A percentile compares a stretch with the other conserved stretches of the same genome.
These are phyloP conservation scores for Myiozetetes cayanensis DNA, from an alignment of 2,113 vertebrate species.

Conservation along the genomic window DNA sequence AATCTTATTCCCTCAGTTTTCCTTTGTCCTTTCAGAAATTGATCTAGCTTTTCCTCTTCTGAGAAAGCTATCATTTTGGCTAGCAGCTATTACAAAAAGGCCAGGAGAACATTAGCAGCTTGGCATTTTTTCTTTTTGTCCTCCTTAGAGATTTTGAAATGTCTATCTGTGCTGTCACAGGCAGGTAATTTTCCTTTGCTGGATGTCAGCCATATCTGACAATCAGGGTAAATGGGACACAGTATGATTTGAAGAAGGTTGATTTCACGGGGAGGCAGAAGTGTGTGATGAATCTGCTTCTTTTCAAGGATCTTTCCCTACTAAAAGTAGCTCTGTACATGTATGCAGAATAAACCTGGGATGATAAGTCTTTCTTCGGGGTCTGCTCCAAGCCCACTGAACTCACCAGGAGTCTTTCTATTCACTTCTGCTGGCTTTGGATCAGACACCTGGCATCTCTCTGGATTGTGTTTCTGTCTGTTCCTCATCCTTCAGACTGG, in stretches of 20 bases:
- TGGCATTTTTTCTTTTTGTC: background rate
- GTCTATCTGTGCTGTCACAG: background rate
- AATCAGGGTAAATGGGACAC: background rate
- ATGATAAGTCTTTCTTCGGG: slow-evolving; percentile 15
- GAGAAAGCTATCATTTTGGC: background rate
- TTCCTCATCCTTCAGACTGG: slow-evolving; percentile 33
- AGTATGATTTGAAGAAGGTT: background rate
- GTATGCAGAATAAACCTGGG: background rate
- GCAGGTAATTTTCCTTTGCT: slow-evolving; percentile 18
- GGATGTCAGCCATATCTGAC: background rate
- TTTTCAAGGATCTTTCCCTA: background rate
- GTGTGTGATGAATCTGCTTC: background rate
- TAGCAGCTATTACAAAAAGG: background rate
- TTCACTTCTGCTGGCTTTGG: slow-evolving; percentile 35
- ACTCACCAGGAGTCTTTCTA: slow-evolving; percentile 30
- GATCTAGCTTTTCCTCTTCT: background rate
- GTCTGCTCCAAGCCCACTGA: slow-evolving; percentile 32
- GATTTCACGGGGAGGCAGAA: background rate
- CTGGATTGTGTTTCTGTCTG: slow-evolving; percentile 8
- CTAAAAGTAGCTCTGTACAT: background rate
- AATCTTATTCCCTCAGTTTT: background rate
- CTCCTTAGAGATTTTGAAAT: background rate
- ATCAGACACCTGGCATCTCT: slow-evolving; percentile 27
- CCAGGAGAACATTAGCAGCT: background rate
- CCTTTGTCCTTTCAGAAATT: background rate